These are phyloP conservation scores for Eupithecia exiguata DNA, from an alignment of 2,888 invertebrate species.

Conservation along the genomic window DNA sequence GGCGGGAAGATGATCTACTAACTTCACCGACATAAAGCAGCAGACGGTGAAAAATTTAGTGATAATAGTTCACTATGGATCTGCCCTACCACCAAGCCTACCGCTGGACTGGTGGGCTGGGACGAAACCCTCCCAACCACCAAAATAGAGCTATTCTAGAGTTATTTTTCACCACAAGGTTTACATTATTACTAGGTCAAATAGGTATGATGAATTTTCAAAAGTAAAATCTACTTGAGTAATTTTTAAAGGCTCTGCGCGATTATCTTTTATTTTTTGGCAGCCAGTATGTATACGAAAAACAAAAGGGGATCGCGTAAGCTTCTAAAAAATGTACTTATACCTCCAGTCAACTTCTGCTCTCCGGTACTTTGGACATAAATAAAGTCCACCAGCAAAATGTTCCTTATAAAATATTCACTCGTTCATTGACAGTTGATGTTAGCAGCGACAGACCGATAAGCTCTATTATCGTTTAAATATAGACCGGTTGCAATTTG, in stretches of 20 bases:
- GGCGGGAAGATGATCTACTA: no score
- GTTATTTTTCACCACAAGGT: background rate
- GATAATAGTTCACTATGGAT: no score
- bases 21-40: background rate
- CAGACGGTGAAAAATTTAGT: no score
- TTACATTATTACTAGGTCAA: background rate
- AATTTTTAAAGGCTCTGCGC: no score
- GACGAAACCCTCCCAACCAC: background rate
- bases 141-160: background rate
- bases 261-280: no score
- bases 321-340: no score
- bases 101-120: background rate
- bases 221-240: no score
- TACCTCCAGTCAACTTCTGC: no score
- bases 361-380: background rate
- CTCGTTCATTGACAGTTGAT: constrained; percentile 50
- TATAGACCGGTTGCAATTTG: constrained; percentile 40
- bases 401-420: constrained; percentile 45
- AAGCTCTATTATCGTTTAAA: constrained; percentile 49
- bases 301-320: no score
- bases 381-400: background rate
- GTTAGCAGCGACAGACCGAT: constrained; percentile 45
- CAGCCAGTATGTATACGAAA: no score
- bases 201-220: background rate
- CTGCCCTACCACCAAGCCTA: background rate